Evolutionary conservation across 2,797 vertebrate species (phyloP).

Genomic region (Sciurus vulgaris): DNA sequence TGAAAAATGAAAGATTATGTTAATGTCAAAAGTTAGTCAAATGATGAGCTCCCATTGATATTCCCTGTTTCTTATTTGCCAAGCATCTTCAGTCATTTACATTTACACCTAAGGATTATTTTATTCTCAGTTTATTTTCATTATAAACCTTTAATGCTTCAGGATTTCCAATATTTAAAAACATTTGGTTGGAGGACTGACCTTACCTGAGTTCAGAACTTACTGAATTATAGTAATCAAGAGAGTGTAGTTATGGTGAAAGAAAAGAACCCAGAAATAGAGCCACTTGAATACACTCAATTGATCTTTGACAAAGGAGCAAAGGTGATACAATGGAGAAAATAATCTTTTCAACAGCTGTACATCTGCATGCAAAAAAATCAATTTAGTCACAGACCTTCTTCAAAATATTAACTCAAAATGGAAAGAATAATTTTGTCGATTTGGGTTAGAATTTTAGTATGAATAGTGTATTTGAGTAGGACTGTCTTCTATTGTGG

Average conservation of each 20-base stretch:
- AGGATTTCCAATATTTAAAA: slow-evolving; percentile 1
- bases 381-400: neutral
- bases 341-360: neutral
- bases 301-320: neutral
- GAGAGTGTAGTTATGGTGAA: no score
- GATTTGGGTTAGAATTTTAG: neutral
- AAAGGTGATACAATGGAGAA: neutral
- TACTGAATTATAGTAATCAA: neutral
- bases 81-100: neutral
- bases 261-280: neutral
- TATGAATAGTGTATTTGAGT: neutral
- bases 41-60: neutral
- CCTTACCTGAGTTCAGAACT: neutral
- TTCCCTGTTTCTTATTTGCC: neutral
- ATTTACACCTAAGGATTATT: neutral
- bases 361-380: neutral
- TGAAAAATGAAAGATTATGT: neutral
- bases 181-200: neutral
- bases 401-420: neutral
- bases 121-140: neutral
- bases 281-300: neutral
- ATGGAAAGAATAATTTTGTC: neutral
- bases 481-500: neutral
- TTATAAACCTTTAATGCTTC: neutral
- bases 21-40: neutral